Conservation (phyloP, 2,888 invertebrate genomes). For the Icerya purchasi region DNA sequence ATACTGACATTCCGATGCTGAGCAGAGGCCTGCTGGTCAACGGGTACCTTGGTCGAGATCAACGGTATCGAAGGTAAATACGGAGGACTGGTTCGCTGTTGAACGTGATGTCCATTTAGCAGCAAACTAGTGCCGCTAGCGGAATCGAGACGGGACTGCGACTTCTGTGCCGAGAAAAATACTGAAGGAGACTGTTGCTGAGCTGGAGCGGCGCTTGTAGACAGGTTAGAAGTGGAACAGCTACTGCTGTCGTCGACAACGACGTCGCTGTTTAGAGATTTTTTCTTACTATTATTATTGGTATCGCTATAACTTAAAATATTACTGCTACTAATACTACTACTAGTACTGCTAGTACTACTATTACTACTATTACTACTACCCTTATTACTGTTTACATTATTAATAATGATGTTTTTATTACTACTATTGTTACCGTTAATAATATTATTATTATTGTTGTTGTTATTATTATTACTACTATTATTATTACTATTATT, state of each 20-base stretch:
- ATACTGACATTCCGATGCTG: too few relatives aligned
- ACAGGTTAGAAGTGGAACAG: not conserved
- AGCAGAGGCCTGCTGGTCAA: too few relatives aligned
- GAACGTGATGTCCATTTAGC: not conserved
- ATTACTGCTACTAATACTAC: too few relatives aligned
- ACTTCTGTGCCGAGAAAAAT: not conserved
- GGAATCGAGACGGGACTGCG: constrained; percentile 2
- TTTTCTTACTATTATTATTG: too few relatives aligned
- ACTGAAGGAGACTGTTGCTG: constrained; percentile 1
- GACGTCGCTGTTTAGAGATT: too few relatives aligned
- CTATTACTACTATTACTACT: too few relatives aligned
- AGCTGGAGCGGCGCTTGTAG: constrained; percentile 1
- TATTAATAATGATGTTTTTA: too few relatives aligned
- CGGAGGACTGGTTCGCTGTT: not conserved
- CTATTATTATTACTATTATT: not conserved
- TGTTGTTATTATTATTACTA: not conserved
- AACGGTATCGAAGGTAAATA: not conserved
- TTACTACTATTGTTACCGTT: too few relatives aligned
- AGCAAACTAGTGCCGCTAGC: not conserved
- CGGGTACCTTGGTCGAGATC: too few relatives aligned
- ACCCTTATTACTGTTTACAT: too few relatives aligned
- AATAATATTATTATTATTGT: not conserved
- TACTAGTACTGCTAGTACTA: too few relatives aligned
- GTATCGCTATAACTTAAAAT: too few relatives aligned
- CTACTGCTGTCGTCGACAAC: constrained; percentile 3